Evolutionary conservation across 1,140 invertebrate genomes (phyloP), one percentile per base, ranked within the genome.

Genomic region (Euwallacea similis): DNA sequence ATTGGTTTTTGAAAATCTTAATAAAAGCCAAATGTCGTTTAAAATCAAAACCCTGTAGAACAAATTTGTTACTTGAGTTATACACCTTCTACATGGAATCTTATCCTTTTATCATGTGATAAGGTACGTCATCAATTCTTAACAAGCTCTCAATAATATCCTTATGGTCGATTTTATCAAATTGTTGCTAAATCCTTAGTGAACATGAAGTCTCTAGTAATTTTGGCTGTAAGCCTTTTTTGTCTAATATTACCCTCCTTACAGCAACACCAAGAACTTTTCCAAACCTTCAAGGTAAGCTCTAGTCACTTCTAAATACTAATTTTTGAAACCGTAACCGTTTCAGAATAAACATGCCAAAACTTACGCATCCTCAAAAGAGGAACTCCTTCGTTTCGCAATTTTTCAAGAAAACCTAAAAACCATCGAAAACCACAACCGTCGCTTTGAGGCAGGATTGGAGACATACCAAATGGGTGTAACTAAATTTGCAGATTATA

Each of bases 401-500:
- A 50, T 71, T 60, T 71, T 71, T 16, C 62, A 71, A 71, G 54
- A 71, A 60, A 71, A 71, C 13, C 9, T 71, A 11, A 42, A 41
- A 47, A 65, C 6, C 7, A 66, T 66, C 16, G 55, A 65, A 59
- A 15, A 58, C 71, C 15, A 66, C 43, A 55, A 69, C 84, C 82
- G 85, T 71, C 81, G 83, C 65, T 93, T 82, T 79, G 86, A 88
- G 74, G 77, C 82, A 55, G 93, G 93, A 0, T 75, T 86, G 71
- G 86, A 88, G 42, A 78, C 83, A 10, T 95, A 85, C 82, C 87
- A 87, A 76, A 78, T 93, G 72, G 85, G 80, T 46, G 79, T 94
- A 75, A 96, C 96, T 82, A 88, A 94, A 79, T 96, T 90, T 81
- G 88, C 88, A 56, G 94, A 96, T 83, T 85, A 94, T 89, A 85